Evolutionary conservation across 23 tunicate genomes (phyloP).

Genomic region (Ciona savignyi): DNA sequence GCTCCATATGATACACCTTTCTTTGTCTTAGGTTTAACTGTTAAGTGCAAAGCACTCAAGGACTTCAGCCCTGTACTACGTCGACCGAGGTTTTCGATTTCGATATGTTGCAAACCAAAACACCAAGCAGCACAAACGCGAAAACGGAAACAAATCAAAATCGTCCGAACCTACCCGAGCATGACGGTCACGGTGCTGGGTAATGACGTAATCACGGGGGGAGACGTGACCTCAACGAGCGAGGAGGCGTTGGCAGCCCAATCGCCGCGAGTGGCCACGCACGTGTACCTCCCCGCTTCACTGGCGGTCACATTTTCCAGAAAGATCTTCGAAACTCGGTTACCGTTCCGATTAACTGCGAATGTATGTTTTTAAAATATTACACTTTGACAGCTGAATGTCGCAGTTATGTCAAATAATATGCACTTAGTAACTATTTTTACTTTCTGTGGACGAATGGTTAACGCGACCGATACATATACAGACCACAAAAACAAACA

Average conservation of each 20-base stretch:
- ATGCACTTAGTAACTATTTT: not conserved
- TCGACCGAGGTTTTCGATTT: too few species aligned
- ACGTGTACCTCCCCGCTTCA: slow-evolving; percentile 54
- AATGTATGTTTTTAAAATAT: not conserved
- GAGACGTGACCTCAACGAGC: slow-evolving; percentile 21
- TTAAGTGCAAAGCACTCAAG: not conserved
- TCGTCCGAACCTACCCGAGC: slow-evolving; percentile 53
- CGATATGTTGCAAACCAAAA: too few species aligned
- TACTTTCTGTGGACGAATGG: too few species aligned
- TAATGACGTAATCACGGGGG: slow-evolving; percentile 56
- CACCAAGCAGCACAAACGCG: too few species aligned
- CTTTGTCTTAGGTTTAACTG: not conserved
- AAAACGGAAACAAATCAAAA: not conserved
- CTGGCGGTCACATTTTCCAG: slow-evolving; percentile 33
- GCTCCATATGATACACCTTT: not conserved
- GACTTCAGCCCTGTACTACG: too few species aligned
- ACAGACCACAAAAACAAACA: not conserved
- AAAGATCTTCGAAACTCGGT: slow-evolving; percentile 40
- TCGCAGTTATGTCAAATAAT: not conserved
- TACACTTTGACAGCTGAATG: too few species aligned
- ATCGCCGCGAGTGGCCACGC: slow-evolving; percentile 40
- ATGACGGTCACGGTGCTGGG: slow-evolving; percentile 63
- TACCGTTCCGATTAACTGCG: slow-evolving; percentile 35
- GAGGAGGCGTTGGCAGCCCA: slow-evolving; percentile 59
- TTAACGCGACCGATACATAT: too few species aligned